Evolutionary conservation across 2,113 vertebrate species (phyloP).

Genomic region (Myotis yumanensis): DNA sequence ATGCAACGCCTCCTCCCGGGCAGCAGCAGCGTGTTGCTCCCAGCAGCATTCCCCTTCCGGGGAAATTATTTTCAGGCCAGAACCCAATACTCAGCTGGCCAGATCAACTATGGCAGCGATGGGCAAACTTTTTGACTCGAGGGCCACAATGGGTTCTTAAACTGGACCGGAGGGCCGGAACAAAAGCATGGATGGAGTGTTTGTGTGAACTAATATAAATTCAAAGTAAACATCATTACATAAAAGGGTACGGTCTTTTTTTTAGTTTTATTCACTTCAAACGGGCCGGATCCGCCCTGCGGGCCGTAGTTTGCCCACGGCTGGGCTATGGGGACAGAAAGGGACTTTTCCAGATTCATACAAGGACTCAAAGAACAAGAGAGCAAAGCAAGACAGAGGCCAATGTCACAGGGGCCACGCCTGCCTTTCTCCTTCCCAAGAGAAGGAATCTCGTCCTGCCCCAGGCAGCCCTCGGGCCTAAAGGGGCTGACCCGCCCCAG

Average conservation of each 20-base stretch:
- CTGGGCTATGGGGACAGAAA: not conserved
- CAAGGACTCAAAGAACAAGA: not conserved
- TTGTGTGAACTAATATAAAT: too few relatives aligned
- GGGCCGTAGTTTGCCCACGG: too few relatives aligned
- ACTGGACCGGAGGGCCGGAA: too few relatives aligned
- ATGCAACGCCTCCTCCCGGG: not conserved
- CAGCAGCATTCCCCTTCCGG: not conserved
- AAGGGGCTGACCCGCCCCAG: not conserved
- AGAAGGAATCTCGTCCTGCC: not conserved
- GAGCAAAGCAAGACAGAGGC: not conserved
- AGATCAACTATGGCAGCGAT: not conserved
- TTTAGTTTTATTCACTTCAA: too few relatives aligned
- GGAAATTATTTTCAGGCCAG: not conserved
- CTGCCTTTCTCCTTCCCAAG: not conserved
- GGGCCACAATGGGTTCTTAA: too few relatives aligned
- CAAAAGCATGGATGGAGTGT: too few relatives aligned
- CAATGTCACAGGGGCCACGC: fast-evolving
- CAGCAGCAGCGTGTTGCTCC: not conserved
- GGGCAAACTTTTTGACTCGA: too few relatives aligned
- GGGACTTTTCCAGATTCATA: not conserved
- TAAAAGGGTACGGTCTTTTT: too few relatives aligned
- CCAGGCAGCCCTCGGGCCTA: not conserved
- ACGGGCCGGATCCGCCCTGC: too few relatives aligned
- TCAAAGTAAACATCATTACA: too few relatives aligned
- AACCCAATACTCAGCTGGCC: not conserved